These are phyloP conservation scores for Nasonia oneida DNA, from an alignment of 2,888 invertebrate genomes.

Conservation along the genomic window DNA sequence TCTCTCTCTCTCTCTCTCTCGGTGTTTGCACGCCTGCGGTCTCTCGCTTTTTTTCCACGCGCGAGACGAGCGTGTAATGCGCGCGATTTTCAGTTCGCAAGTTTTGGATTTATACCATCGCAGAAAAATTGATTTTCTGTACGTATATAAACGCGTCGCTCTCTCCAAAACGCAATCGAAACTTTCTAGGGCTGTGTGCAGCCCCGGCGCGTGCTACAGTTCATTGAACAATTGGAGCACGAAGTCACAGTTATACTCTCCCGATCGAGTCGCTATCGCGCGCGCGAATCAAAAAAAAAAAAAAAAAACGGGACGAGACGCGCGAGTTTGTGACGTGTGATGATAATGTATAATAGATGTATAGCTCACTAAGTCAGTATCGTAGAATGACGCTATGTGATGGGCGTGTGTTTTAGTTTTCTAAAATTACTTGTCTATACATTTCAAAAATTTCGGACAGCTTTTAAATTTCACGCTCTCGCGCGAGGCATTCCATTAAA, in stretches of 20 bases:
- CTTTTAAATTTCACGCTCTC: no score
- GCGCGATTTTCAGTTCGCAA: neutral
- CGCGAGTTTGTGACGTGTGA: neutral
- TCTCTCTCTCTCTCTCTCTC: neutral
- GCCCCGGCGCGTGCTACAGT: slow-evolving; percentile 32
- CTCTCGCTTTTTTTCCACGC: neutral
- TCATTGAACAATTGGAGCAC: slow-evolving; percentile 56
- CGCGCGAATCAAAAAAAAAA: neutral
- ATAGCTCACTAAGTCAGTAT: no score
- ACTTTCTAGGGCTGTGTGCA: slow-evolving; percentile 12
- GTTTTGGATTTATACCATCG: no score
- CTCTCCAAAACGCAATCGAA: slow-evolving; percentile 30
- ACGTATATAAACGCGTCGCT: neutral
- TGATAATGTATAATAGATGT: neutral
- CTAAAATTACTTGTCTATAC: no score
- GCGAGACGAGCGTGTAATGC: slow-evolving; percentile 8
- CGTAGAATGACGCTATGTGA: no score
- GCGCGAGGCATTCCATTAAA: no score
- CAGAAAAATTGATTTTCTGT: no score
- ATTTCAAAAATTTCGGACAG: no score
- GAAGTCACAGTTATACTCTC: slow-evolving; percentile 41
- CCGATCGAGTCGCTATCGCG: slow-evolving; percentile 32
- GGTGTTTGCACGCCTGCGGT: neutral
- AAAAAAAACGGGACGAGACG: neutral
- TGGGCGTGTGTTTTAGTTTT: no score